phyloP scores from a whole-genome alignment of 2,113 vertebrate species.

The Craseonycteris thonglongyai region DNA sequence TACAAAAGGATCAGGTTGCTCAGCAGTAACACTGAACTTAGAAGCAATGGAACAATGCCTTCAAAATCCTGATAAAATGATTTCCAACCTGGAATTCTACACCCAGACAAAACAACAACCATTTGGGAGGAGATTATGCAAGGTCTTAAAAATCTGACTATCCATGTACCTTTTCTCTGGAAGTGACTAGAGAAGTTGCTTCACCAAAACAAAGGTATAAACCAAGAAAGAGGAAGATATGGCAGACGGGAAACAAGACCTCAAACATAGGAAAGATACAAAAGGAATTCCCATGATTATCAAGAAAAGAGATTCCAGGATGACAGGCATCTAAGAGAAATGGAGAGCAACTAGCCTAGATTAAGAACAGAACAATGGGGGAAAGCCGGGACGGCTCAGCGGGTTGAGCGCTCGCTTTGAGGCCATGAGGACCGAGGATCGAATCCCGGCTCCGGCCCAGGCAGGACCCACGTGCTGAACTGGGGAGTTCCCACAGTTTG shows the following conservation, averaged over 20 bases:
- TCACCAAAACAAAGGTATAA: background rate
- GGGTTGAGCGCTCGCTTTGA: too few relatives aligned
- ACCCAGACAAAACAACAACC: background rate
- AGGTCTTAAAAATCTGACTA: background rate
- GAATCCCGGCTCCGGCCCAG: too few relatives aligned
- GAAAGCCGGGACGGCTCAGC: too few relatives aligned
- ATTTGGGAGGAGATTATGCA: background rate
- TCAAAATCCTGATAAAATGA: conserved; percentile 22
- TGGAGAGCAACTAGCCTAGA: background rate
- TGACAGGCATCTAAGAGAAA: background rate
- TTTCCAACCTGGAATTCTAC: too few relatives aligned
- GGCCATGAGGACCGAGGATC: too few relatives aligned
- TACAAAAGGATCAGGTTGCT: background rate
- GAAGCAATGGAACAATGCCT: conserved; percentile 15
- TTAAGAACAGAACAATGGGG: background rate
- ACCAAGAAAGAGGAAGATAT: background rate
- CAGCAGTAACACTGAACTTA: background rate
- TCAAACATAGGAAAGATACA: background rate
- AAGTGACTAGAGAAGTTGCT: background rate
- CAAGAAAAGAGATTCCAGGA: background rate
- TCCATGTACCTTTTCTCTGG: background rate
- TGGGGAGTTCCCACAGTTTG: too few relatives aligned
- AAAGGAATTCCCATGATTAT: background rate
- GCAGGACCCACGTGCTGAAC: too few relatives aligned
- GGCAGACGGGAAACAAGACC: background rate